Conservation (phyloP, 2,888 invertebrate species). For the Camptogramma bilineatum region DNA sequence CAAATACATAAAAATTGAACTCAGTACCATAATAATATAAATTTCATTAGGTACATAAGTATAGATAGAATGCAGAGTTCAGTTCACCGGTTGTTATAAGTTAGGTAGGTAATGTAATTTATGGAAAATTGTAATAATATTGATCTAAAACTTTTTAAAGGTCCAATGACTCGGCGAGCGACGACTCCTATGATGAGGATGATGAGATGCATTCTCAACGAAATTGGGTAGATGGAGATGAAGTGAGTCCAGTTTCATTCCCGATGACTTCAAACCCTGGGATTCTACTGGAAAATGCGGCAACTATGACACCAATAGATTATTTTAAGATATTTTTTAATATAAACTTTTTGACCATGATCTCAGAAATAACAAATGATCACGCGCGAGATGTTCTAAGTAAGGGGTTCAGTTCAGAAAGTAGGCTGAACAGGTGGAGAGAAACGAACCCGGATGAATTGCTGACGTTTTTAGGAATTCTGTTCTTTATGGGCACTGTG, state of each 20-base stretch:
- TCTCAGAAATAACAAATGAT: conserved; percentile 8
- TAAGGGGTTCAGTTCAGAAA: not conserved
- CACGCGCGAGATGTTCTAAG: conserved; percentile 2
- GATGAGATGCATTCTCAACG: not conserved
- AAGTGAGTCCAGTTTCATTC: not conserved
- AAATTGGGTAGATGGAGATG: conserved; percentile 4
- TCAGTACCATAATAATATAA: no score
- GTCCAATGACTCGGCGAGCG: not conserved
- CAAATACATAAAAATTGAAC: no score
- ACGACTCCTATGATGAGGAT: not conserved
- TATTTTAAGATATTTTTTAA: conserved; percentile 13
- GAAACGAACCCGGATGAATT: conserved; percentile 1
- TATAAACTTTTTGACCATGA: not conserved
- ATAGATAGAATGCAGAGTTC: no score
- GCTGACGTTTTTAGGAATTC: conserved; percentile 7
- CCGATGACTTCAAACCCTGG: conserved; percentile 1
- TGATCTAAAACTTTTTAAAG: not conserved
- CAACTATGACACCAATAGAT: not conserved
- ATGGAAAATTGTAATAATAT: no score
- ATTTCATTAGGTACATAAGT: no score
- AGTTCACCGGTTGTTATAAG: no score
- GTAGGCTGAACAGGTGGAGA: conserved; percentile 5
- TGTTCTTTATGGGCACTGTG: conserved; percentile 18
- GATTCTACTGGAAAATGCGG: conserved; percentile 2
- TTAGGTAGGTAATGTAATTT: no score